Evolutionary conservation across 2,888 invertebrate genomes (phyloP), one percentile per base, ranked within the genome.

Genomic region (Campoplex nolae): DNA sequence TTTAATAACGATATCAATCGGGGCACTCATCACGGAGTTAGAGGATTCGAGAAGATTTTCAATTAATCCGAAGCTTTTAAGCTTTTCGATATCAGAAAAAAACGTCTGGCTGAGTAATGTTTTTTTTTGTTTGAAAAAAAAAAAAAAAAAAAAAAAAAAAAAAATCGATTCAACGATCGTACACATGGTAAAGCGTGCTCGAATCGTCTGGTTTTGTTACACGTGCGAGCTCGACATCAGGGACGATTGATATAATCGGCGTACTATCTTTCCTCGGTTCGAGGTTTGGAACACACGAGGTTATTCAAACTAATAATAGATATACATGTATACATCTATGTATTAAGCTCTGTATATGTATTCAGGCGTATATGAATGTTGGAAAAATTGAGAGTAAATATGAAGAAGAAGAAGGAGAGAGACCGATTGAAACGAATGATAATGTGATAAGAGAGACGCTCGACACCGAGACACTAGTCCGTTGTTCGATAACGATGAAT

Each of bases 201-300:
- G 65, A 65, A 18, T 58, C 28, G 32, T 51, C 67, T 68, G 28
- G 35, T 42, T 48, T 71, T 9, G 42, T 58, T 76, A 71, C 70
- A 85, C 84, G 75, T 75, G 79, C 79, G 81, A 42, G 62, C 65
- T 42, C 56, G 38, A 65, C 84, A 35, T 84, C 80, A 80, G 80
- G 84, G 73, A 84, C 86, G 75, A 78, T 68, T 48, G 67, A 68
- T 48, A 76, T 77, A 80, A 76, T 76, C 71, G 70, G 3, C 13
- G 58, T 62, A 32, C 71, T 76, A 75, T 73, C 76, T 76, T 62
- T 77, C 75, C 71, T 68, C 75, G 6, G 16, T 67, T 74, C 54
- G 54, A 68, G 48, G 48, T 62, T 70, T 56, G 16, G 71, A 48
- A 51, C 75, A 45, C 54, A 67, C 79, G 74, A 48, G 48, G 68